Conservation (phyloP, 2,113 vertebrate species). For the Brachyhypopomus gauderio region DNA sequence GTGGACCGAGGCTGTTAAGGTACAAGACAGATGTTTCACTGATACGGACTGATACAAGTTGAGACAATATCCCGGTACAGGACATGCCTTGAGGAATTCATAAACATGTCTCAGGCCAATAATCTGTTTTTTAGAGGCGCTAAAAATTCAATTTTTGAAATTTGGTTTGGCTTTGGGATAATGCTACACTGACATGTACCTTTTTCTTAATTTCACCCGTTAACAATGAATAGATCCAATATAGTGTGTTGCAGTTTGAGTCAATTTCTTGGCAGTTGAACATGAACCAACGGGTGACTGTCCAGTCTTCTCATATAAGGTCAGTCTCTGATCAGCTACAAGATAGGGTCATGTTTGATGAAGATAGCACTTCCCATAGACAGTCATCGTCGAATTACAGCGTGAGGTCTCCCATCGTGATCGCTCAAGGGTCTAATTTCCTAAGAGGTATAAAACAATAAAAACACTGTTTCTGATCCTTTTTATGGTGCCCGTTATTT, state of each 20-base stretch:
- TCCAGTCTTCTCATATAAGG: background rate
- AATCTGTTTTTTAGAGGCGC: too few relatives aligned
- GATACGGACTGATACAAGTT: background rate
- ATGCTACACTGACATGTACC: too few relatives aligned
- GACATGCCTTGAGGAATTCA: too few relatives aligned
- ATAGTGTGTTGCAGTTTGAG: background rate
- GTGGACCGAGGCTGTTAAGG: background rate
- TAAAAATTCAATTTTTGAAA: too few relatives aligned
- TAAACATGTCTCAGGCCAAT: too few relatives aligned
- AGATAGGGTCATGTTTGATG: background rate
- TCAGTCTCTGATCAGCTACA: background rate
- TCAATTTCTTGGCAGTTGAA: conserved; percentile 3
- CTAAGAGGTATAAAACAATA: background rate
- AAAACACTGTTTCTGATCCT: background rate
- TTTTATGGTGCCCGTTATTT: conserved; percentile 12
- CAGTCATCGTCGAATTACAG: background rate
- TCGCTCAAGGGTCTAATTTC: background rate
- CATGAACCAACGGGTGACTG: background rate
- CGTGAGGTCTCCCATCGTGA: background rate
- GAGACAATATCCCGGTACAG: background rate
- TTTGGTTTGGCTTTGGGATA: too few relatives aligned
- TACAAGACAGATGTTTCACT: background rate
- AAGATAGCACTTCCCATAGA: background rate
- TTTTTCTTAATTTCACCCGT: too few relatives aligned
- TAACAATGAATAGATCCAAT: background rate